phyloP scores from a whole-genome alignment of 2,888 invertebrate genomes.

The Chrysopilus asiliformis region DNA sequence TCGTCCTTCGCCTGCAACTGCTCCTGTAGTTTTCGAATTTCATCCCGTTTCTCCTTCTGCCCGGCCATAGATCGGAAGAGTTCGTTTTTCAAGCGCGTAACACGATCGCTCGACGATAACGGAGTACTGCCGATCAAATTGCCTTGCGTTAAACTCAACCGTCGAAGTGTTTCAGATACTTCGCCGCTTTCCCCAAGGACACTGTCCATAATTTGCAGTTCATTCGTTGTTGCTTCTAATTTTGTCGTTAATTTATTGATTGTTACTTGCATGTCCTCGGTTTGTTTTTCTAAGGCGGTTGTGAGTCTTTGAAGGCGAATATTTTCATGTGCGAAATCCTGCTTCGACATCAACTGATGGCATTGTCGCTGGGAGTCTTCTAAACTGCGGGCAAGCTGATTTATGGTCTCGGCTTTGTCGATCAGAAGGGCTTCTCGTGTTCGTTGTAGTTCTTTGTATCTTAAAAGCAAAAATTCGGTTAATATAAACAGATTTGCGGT shows the following conservation, averaged over 20 bases:
- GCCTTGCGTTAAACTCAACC: constrained; percentile 20
- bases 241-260: constrained; percentile 25
- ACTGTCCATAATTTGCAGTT: constrained; percentile 31
- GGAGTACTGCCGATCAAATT: constrained; percentile 28
- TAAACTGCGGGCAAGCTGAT: constrained; percentile 45
- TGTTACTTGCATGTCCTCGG: constrained; percentile 25
- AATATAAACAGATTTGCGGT: too few species aligned
- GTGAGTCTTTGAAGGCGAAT: constrained; percentile 24
- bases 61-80: constrained; percentile 36
- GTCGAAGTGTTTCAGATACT: constrained; percentile 18
- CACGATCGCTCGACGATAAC: constrained; percentile 28
- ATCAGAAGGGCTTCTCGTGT: constrained; percentile 46
- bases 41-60: constrained; percentile 38
- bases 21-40: constrained; percentile 38
- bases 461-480: too few species aligned
- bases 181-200: constrained; percentile 26
- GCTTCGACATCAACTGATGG: constrained; percentile 27
- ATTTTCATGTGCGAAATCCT: constrained; percentile 27
- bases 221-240: constrained; percentile 27
- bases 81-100: constrained; percentile 37
- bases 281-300: constrained; percentile 25
- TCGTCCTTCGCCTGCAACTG: constrained; percentile 22
- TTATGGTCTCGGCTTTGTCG: constrained; percentile 49
- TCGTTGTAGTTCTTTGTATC: constrained; percentile 43
- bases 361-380: constrained; percentile 44